Base-by-base conservation (phyloP, 2,888 invertebrate genomes). In the Lacanobia wlatinum region DNA sequence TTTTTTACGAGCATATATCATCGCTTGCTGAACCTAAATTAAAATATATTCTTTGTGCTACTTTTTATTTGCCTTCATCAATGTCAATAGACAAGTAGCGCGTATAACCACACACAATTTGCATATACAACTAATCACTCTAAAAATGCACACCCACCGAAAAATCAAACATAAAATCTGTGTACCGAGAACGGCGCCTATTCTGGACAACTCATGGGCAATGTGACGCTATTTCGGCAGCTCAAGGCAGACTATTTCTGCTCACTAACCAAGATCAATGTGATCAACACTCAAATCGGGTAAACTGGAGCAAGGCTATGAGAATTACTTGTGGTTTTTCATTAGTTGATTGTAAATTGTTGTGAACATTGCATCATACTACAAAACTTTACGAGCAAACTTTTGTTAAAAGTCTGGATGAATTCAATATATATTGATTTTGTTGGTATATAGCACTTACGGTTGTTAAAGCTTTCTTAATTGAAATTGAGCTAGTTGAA, bases 271-370 rank as follows among this genome's bases (percentile, higher is more conserved):
- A 67, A 84, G 80, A 83, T 85, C 75, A 75, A 76, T 69, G 63
- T 64, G 79, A 78, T 81, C 58, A 67, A 70, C 67, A 48, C 61
- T 70, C 68, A 72, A 72, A 70, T 73, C 61, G 50, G 70, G 73
- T 74, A 62, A 86, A 81, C 69, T 78, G 50, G 86, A 80, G 87
- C 86, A 77, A 83, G 87, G 86, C 58, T 68, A 84, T 84, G 82
- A 78, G 84, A 86, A 74, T 70, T 68, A 73, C 50, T 64, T 64
- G 76, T 63, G 34, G 60, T 73, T 77, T 67, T 81, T 67, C 83
- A 79, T 80, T 53, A 56, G 79, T 58, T 40, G 34, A 55, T 53
- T 62, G 72, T 78, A 65, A 68, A 68, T 50, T 78, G 23, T 65
- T 65, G 52, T 46, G 53, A 5, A 62, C 21, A 5, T 69, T 78